A percentile compares a stretch with the other conserved stretches of the same genome.
phyloP scores from a whole-genome alignment of 64 coral and sea anemone species.

The Hydrozoanthus tunicans region DNA sequence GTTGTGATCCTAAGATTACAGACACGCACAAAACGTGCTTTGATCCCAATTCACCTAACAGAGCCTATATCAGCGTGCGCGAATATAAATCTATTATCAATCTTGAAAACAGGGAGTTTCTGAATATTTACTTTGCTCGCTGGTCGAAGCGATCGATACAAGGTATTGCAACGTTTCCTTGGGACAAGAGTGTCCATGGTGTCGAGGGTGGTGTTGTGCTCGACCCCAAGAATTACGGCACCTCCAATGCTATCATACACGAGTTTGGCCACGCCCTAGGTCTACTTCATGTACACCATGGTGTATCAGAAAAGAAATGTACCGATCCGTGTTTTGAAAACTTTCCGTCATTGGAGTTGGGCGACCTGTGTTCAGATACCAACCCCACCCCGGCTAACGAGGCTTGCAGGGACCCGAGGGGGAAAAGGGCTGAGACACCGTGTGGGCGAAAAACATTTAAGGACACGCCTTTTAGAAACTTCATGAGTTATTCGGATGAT shows the following conservation, averaged over 20 bases:
- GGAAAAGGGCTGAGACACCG: neutral
- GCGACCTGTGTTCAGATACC: slow-evolving; percentile 94
- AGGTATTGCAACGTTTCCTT: slow-evolving; percentile 89
- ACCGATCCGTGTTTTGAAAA: slow-evolving; percentile 82
- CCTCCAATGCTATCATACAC: slow-evolving; percentile 79
- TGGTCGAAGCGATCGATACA: slow-evolving; percentile 65
- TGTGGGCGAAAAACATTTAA: slow-evolving; percentile 63
- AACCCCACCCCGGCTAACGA: slow-evolving; percentile 81
- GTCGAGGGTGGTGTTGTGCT: slow-evolving; percentile 78
- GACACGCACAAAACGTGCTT: slow-evolving; percentile 72
- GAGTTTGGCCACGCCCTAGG: slow-evolving; percentile 95
- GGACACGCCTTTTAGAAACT: slow-evolving; percentile 85
- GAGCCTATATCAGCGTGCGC: slow-evolving; percentile 76
- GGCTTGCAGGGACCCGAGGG: slow-evolving; percentile 56
- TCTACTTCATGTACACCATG: slow-evolving; percentile 88
- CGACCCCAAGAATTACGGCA: slow-evolving; percentile 66
- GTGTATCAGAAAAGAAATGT: slow-evolving; percentile 76
- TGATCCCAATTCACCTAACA: slow-evolving; percentile 75
- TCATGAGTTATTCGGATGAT: slow-evolving; percentile 95
- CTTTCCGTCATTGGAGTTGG: slow-evolving; percentile 89
- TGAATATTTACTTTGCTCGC: slow-evolving; percentile 88
- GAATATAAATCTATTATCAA: slow-evolving; percentile 80
- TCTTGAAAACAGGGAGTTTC: slow-evolving; percentile 64
- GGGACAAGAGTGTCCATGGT: slow-evolving; percentile 84
- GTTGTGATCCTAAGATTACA: slow-evolving; percentile 75